These are phyloP conservation scores for Lates calcarifer DNA, from an alignment of 2,113 vertebrate species.

Conservation along the genomic window DNA sequence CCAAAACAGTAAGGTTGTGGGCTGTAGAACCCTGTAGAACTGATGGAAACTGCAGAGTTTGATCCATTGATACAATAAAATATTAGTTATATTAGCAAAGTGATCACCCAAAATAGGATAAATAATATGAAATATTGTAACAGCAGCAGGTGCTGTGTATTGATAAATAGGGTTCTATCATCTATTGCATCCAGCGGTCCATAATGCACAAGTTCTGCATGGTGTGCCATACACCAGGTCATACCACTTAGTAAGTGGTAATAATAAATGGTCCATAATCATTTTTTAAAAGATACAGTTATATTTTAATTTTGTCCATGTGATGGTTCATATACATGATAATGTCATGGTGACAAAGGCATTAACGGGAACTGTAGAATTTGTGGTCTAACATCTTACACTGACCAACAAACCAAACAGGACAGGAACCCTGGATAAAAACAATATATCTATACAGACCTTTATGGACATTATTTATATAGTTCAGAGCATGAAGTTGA, in stretches of 20 bases:
- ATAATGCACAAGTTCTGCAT: too few relatives aligned
- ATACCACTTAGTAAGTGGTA: too few relatives aligned
- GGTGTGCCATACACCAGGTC: too few relatives aligned
- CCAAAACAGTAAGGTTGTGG: too few relatives aligned
- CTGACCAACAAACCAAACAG: neutral
- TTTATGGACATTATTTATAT: conserved; percentile 60
- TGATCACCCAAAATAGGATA: neutral
- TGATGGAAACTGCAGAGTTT: too few relatives aligned
- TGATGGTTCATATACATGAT: neutral
- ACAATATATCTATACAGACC: neutral
- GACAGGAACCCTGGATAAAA: neutral
- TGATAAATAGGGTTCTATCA: too few relatives aligned
- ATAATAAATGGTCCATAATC: too few relatives aligned
- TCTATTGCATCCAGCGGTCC: too few relatives aligned
- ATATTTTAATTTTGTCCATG: neutral
- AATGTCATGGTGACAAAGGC: neutral
- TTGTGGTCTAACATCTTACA: neutral
- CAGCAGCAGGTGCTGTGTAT: neutral
- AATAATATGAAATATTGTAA: neutral
- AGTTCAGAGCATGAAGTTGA: conserved; percentile 22
- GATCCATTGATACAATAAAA: neutral
- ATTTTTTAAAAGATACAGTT: too few relatives aligned
- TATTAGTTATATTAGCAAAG: neutral
- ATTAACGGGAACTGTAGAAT: neutral
- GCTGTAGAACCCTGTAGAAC: too few relatives aligned